Conservation (phyloP, 2,113 vertebrate species). For the Crotalus viridis region DNA sequence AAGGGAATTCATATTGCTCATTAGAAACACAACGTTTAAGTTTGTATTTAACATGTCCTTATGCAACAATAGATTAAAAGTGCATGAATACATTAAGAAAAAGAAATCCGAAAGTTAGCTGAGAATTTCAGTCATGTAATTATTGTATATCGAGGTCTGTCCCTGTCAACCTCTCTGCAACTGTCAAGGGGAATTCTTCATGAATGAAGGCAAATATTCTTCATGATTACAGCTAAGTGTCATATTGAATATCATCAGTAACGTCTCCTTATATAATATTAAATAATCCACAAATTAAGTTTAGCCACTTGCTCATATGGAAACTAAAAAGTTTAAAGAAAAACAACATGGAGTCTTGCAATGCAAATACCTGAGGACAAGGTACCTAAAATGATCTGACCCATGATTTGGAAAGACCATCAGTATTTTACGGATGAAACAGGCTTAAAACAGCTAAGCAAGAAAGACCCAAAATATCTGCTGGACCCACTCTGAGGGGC, state of each 20-base stretch:
- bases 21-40: not conserved
- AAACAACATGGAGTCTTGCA: not conserved
- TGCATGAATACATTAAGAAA: not conserved
- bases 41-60: not conserved
- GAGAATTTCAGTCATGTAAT: not conserved
- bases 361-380: not conserved
- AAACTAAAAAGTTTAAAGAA: constrained; percentile 1
- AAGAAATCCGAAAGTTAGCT: not conserved
- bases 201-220: not conserved
- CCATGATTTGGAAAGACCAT: too few relatives aligned
- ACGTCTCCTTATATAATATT: not conserved
- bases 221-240: not conserved
- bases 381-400: too few relatives aligned
- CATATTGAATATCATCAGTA: not conserved
- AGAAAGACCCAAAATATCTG: too few relatives aligned
- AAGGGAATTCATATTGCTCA: not conserved
- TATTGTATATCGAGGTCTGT: not conserved
- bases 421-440: too few relatives aligned
- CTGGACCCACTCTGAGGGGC: too few relatives aligned
- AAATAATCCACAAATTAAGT: not conserved
- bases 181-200: not conserved
- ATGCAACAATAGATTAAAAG: not conserved
- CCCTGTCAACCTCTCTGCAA: not conserved
- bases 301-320: not conserved
- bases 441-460: too few relatives aligned